Evolutionary conservation across 1,140 invertebrate genomes (phyloP), one percentile per base, ranked within the genome.

Genomic region (Bombyx mori): DNA sequence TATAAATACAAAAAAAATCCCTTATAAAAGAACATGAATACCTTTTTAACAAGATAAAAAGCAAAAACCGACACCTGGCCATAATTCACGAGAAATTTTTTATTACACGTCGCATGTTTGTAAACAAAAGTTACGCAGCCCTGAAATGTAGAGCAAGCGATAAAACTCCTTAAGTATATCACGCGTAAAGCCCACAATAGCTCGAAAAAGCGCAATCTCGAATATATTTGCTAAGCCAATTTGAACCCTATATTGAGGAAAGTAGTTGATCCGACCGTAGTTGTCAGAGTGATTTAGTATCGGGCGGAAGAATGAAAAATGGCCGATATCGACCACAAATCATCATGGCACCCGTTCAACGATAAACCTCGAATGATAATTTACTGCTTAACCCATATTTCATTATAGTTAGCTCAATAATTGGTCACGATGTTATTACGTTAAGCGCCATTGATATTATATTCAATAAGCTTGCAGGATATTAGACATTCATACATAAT

Each of bases 341-440:
- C 50, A 51, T 51, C 26, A 51, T 51, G 42, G n/a, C 50, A 35
- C 50, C 50, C 42, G 42, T 51, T 8, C 22, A 35, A 22, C 50
- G 22, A 51, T 51, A 51, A 35, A 51, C 26, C 26, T 35, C 50
- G 18, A 35, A 35, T 35, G n/a, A 51, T 51, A 51, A 51, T 51
- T 51, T 51, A 51, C 8, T 51, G 50, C 42, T 51, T 51, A 51
- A 35, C 50, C 50, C 22, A 51, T 51, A 51, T 35, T 51, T 51
- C 10, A 51, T 51, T 26, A 51, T 35, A 35, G 22, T 35, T 51
- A 51, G 50, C 26, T 35, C 26, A 35, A 35, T 35, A 35, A 35
- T 35, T 35, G 26, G 26, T 35, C 26, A 35, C 26, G 26, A 3
- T 3, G 26, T 35, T 35, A 35, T 35, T 35, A 35, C 4, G 4